A percentile compares a stretch with the other conserved stretches of the same genome.
Conservation (phyloP, 2,113 vertebrate species). For the Hyperopisus bebe region DNA sequence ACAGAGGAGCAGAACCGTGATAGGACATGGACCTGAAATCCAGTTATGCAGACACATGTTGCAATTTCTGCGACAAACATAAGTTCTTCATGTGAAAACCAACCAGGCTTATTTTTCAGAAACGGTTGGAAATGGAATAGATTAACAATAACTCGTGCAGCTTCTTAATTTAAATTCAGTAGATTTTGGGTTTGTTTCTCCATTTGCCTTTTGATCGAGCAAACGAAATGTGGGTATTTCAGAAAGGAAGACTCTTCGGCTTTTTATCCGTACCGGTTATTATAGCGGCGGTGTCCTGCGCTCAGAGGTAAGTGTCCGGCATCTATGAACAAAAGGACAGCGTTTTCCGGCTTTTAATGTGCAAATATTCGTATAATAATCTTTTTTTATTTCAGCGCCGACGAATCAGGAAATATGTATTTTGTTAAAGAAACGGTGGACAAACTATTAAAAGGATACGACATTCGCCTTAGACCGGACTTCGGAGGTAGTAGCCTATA, state of each 20-base stretch:
- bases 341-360: constrained; percentile 17
- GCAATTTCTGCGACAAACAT: not conserved
- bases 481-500: constrained; percentile 63
- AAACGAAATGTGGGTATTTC: constrained; percentile 71
- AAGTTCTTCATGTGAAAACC: not conserved
- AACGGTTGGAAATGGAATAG: constrained; percentile 31
- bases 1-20: not conserved
- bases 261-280: constrained; percentile 71
- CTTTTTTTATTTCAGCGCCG: constrained; percentile 66
- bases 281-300: constrained; percentile 81
- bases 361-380: not conserved
- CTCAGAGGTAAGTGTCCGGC: constrained; percentile 75
- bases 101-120: constrained; percentile 19
- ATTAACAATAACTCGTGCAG: constrained; percentile 28
- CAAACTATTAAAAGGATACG: not conserved
- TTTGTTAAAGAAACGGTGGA: constrained; percentile 40
- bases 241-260: constrained; percentile 62
- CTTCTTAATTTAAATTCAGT: constrained; percentile 1
- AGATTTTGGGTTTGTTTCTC: constrained; percentile 3
- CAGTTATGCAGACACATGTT: not conserved
- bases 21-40: not conserved
- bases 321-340: not conserved
- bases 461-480: not conserved
- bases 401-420: constrained; percentile 92
- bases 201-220: constrained; percentile 27